Evolutionary conservation across 2,797 vertebrate genomes (phyloP).

Genomic region (Amniataba percoides): DNA sequence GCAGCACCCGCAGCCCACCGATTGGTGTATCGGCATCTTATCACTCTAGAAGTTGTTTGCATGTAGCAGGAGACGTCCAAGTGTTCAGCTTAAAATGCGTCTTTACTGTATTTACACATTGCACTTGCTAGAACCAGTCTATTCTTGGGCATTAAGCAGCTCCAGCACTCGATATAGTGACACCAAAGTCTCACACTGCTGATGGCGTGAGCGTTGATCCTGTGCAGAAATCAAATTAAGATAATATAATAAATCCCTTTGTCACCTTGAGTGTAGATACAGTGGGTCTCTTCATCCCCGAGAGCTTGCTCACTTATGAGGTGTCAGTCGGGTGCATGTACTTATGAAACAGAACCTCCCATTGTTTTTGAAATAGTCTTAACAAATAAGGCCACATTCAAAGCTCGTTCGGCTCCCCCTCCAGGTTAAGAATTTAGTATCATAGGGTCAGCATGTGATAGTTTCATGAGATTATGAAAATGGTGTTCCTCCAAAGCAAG

Average conservation of each 20-base stretch:
- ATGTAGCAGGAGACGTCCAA: constrained; percentile 6
- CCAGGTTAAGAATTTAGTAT: constrained; percentile 86
- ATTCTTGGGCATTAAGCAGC: constrained; percentile 23
- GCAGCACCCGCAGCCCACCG: constrained; percentile 29
- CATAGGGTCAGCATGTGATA: constrained; percentile 87
- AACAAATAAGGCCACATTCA: constrained; percentile 81
- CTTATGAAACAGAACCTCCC: constrained; percentile 77
- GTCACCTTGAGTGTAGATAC: constrained; percentile 55
- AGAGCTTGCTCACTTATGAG: constrained; percentile 68
- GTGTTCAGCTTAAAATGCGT: constrained; percentile 30
- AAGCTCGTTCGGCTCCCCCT: constrained; percentile 78
- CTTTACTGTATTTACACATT: constrained; percentile 21
- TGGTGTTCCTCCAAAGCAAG: constrained; percentile 73
- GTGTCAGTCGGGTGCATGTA: constrained; percentile 69
- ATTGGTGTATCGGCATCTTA: constrained; percentile 43
- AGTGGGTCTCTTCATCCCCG: constrained; percentile 52
- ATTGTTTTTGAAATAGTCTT: constrained; percentile 82
- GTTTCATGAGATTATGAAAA: constrained; percentile 80
- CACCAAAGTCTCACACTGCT: constrained; percentile 17
- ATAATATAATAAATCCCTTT: constrained; percentile 58
- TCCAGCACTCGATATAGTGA: constrained; percentile 9
- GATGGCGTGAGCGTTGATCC: constrained; percentile 29
- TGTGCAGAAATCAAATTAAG: constrained; percentile 48
- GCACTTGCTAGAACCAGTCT: constrained; percentile 27
- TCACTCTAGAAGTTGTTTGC: constrained; percentile 27